Conservation (phyloP, 2,113 vertebrate species). For the Physeter macrocephalus region DNA sequence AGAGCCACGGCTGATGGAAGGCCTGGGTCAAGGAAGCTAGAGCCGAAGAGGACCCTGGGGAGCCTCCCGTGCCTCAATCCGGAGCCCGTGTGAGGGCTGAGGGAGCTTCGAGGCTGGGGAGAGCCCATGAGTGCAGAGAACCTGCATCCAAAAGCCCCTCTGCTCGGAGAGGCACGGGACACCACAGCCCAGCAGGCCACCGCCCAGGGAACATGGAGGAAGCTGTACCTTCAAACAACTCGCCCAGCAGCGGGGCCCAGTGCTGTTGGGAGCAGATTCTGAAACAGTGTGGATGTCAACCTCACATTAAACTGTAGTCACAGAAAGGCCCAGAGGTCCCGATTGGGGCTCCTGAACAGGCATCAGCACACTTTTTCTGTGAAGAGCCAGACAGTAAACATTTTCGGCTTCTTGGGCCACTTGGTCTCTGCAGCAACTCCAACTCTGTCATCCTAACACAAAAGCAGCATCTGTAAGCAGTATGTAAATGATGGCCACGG, state of each 20-base stretch:
- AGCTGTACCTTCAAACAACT: not conserved
- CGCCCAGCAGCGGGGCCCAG: rapidly evolving
- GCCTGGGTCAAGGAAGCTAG: not conserved
- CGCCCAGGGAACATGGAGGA: rapidly evolving
- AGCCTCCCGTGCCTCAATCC: not conserved
- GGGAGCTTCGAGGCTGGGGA: not conserved
- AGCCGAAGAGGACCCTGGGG: not conserved
- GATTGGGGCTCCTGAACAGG: not conserved
- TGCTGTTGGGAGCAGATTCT: not conserved
- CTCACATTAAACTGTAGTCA: not conserved
- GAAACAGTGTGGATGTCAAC: not conserved
- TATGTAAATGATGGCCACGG: not conserved
- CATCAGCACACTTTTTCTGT: not conserved
- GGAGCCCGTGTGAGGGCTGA: not conserved
- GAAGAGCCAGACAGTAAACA: not conserved
- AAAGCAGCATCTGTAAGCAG: not conserved
- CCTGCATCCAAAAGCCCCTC: not conserved
- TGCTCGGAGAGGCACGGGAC: rapidly evolving
- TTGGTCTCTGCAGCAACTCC: not conserved
- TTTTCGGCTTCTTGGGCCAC: not conserved
- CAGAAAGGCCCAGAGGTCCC: not conserved
- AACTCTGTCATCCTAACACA: not conserved
- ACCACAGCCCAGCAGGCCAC: not conserved
- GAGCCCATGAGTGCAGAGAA: not conserved
- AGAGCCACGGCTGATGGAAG: not conserved